phyloP scores from a whole-genome alignment of 1,140 invertebrate genomes.

The Leptonema lineaticorne region DNA sequence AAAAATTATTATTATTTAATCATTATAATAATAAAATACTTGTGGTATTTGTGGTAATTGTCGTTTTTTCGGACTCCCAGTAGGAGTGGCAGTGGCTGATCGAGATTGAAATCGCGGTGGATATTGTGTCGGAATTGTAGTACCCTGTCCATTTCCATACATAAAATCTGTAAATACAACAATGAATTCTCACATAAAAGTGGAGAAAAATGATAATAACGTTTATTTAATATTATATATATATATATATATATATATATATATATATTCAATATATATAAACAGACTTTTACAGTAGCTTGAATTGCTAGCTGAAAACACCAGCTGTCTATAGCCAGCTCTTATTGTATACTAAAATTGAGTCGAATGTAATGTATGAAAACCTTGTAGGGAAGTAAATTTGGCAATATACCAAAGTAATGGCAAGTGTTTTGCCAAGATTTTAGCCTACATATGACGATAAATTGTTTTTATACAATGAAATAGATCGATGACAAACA shows the following conservation, averaged over 20 bases:
- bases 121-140: conserved; percentile 53
- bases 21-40: conserved; percentile 21
- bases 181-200: too few species aligned
- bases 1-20: too few species aligned
- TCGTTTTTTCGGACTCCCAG: conserved; percentile 91
- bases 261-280: too few species aligned
- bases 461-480: background rate
- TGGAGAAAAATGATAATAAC: too few species aligned
- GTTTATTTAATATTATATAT: too few species aligned
- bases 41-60: conserved; percentile 90
- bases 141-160: conserved; percentile 43
- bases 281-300: too few species aligned
- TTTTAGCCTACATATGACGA: conserved; percentile 12
- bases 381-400: conserved; percentile 7
- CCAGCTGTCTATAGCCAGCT: too few species aligned
- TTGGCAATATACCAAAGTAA: conserved; percentile 9
- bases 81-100: conserved; percentile 89
- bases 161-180: conserved; percentile 40
- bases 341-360: background rate
- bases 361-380: background rate
- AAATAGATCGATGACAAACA: too few species aligned
- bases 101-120: conserved; percentile 72
- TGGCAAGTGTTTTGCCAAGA: conserved; percentile 4
- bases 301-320: too few species aligned
- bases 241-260: too few species aligned